These are phyloP conservation scores for Numenius arquata DNA, from an alignment of 2,113 vertebrate species.

Conservation along the genomic window DNA sequence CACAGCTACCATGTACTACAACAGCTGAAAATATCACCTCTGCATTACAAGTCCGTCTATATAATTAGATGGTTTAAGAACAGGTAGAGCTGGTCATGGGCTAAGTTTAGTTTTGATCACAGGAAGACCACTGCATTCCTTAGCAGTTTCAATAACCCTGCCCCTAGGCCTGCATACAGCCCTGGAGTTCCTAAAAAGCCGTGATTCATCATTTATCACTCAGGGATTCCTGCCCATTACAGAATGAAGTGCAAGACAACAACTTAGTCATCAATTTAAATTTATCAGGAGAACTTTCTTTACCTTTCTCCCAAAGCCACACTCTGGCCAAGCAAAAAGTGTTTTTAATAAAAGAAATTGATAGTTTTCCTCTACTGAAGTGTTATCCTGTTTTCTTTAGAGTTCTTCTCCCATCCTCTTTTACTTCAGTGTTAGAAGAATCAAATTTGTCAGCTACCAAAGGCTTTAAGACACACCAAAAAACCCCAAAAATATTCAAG, in stretches of 20 bases:
- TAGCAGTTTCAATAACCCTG: background rate
- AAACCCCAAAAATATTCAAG: background rate
- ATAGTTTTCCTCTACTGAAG: background rate
- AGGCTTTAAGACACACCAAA: background rate
- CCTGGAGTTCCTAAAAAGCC: slow-evolving; percentile 1
- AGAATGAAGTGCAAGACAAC: background rate
- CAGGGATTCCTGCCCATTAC: background rate
- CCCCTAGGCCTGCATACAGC: background rate
- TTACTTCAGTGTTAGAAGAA: background rate
- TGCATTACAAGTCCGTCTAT: background rate
- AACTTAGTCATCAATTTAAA: slow-evolving; percentile 7
- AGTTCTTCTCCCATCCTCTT: background rate
- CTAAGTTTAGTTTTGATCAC: background rate
- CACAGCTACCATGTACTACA: background rate
- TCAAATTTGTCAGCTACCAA: background rate
- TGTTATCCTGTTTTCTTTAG: background rate
- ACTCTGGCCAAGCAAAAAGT: background rate
- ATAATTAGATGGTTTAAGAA: background rate
- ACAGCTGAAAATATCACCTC: background rate
- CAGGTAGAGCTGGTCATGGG: background rate
- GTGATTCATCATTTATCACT: slow-evolving; percentile 16
- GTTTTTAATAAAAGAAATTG: background rate
- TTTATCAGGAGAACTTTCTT: background rate
- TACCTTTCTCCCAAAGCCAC: background rate
- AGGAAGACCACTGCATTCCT: background rate